Percentiles rank a stretch among this genome's conserved stretches.
Evolutionary conservation across 2,888 invertebrate genomes (phyloP).

Genomic region (Hypomecis atomaria): DNA sequence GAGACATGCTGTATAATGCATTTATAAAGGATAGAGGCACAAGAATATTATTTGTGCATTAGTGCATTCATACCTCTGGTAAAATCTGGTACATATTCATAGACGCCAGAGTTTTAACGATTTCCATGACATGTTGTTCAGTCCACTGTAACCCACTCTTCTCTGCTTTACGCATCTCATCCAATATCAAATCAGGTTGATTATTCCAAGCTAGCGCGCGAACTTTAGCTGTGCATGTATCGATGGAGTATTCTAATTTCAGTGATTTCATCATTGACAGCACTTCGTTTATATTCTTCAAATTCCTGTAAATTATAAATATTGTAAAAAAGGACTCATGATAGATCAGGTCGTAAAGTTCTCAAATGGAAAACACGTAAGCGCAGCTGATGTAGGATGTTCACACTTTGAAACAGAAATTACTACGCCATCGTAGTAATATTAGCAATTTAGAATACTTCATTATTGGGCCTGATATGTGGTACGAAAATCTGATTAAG

Average conservation of each 20-base stretch:
- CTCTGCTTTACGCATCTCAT: conserved; percentile 63
- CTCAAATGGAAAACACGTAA: too few relatives aligned
- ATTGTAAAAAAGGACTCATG: background rate
- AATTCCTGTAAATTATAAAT: conserved; percentile 53
- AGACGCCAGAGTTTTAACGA: conserved; percentile 71
- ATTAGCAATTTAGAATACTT: too few relatives aligned
- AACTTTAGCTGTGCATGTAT: conserved; percentile 80
- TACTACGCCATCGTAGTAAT: too few relatives aligned
- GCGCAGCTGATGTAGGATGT: too few relatives aligned
- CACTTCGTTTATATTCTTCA: conserved; percentile 75
- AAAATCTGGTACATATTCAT: conserved; percentile 58
- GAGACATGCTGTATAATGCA: too few relatives aligned
- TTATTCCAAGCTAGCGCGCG: conserved; percentile 80
- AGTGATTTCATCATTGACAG: conserved; percentile 85
- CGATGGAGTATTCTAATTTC: conserved; percentile 72
- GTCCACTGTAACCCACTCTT: conserved; percentile 62
- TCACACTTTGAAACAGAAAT: too few relatives aligned
- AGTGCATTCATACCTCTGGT: conserved; percentile 55
- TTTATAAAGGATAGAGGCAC: too few relatives aligned
- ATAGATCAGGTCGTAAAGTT: too few relatives aligned
- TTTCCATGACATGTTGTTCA: conserved; percentile 77
- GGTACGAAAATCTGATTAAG: too few relatives aligned
- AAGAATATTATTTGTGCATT: too few relatives aligned
- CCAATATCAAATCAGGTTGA: conserved; percentile 58
- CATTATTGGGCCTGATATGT: too few relatives aligned